Conservation (phyloP, 2,113 vertebrate genomes). For the Silurus asotus region DNA sequence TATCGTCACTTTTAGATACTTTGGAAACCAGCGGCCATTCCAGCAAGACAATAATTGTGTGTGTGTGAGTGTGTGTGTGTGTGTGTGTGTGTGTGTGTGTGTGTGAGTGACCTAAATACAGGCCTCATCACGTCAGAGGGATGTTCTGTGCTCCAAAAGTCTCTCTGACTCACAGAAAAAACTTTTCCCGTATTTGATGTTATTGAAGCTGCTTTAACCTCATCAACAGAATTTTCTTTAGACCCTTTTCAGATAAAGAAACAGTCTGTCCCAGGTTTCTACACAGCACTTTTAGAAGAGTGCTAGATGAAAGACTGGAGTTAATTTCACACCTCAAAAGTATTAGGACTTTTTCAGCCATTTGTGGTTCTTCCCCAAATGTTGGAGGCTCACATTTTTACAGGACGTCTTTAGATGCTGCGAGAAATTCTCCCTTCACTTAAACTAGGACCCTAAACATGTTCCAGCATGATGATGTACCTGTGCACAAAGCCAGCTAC, state of each 20-base stretch:
- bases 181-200: too few species aligned
- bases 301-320: not conserved
- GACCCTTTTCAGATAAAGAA: not conserved
- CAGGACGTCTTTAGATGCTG: too few species aligned
- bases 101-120: conserved; percentile 19
- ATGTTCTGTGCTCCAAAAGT: not conserved
- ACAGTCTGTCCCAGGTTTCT: not conserved
- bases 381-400: too few species aligned
- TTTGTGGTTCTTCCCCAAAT: too few species aligned
- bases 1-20: not conserved
- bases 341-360: too few species aligned
- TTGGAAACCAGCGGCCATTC: not conserved
- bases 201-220: not conserved
- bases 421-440: too few species aligned
- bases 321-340: not conserved
- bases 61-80: too few species aligned
- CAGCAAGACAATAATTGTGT: not conserved
- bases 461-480: too few species aligned
- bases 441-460: too few species aligned
- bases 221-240: not conserved
- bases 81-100: too few species aligned
- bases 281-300: not conserved
- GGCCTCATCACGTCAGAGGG: not conserved
- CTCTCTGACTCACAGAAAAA: not conserved
- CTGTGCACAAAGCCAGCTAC: too few species aligned